Conservation (phyloP, 2,888 invertebrate species). For the Conops quadrifasciatus region DNA sequence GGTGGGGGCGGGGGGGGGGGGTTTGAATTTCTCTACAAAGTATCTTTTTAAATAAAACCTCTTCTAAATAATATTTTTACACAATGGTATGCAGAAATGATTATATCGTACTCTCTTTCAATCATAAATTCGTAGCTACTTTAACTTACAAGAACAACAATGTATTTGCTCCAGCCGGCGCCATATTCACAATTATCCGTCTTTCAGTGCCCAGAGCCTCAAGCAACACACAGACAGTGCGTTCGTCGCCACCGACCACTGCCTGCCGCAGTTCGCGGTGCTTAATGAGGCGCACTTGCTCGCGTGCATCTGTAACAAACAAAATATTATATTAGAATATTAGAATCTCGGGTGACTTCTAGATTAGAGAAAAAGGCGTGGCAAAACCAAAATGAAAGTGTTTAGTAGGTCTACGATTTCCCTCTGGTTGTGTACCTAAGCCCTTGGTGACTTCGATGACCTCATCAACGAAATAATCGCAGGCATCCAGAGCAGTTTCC, state of each 20-base stretch:
- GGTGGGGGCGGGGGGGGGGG: too few relatives aligned
- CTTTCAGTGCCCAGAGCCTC: constrained; percentile 73
- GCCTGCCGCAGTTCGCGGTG: constrained; percentile 82
- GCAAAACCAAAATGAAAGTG: too few relatives aligned
- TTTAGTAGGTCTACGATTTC: not conserved
- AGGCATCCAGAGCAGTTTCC: constrained; percentile 75
- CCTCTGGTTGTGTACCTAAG: constrained; percentile 59
- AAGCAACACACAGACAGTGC: constrained; percentile 73
- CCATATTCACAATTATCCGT: constrained; percentile 82
- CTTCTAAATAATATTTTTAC: not conserved
- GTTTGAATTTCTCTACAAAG: not conserved
- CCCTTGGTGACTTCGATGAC: constrained; percentile 69
- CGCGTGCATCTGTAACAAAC: constrained; percentile 66
- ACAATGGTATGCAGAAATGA: not conserved
- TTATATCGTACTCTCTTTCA: not conserved
- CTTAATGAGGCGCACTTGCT: constrained; percentile 76
- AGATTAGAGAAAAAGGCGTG: too few relatives aligned
- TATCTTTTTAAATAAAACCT: not conserved
- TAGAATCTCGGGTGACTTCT: too few relatives aligned
- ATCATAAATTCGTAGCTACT: not conserved
- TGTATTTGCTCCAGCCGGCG: constrained; percentile 88
- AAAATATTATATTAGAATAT: not conserved
- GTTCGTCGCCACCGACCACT: constrained; percentile 77
- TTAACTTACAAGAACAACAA: constrained; percentile 81
- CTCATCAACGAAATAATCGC: constrained; percentile 77